Percentiles rank a stretch among this genome's conserved stretches.
phyloP scores from a whole-genome alignment of 2,113 vertebrate species.

The Platysternon megacephalum region DNA sequence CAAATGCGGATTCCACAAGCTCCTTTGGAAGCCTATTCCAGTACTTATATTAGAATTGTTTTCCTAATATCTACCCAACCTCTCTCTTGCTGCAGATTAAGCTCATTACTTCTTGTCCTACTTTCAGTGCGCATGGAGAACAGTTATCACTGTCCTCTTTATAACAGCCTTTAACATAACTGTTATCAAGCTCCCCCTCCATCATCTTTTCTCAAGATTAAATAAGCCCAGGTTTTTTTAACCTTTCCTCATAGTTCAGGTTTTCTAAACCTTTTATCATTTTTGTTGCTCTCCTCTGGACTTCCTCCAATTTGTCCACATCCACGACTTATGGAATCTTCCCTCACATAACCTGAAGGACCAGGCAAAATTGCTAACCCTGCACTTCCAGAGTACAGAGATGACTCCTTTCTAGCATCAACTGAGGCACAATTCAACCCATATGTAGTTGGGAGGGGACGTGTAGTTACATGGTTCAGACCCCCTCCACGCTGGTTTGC shows the following conservation, averaged over 20 bases:
- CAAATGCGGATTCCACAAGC: neutral
- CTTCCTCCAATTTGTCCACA: neutral
- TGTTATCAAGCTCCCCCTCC: neutral
- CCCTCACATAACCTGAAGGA: accelerated
- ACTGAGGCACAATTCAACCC: no score
- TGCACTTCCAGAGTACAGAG: accelerated
- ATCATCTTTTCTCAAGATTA: neutral
- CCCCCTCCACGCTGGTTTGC: no score
- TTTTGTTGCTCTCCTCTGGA: neutral
- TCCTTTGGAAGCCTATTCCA: neutral
- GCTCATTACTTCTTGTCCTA: neutral
- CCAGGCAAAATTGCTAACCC: no score
- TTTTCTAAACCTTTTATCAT: neutral
- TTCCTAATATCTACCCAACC: neutral
- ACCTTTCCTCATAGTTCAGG: no score
- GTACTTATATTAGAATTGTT: neutral
- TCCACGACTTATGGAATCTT: neutral
- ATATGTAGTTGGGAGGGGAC: no score
- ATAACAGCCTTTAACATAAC: neutral
- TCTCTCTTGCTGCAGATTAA: neutral
- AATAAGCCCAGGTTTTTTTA: neutral
- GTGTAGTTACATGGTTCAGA: no score
- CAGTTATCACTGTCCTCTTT: neutral
- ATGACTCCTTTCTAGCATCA: neutral
- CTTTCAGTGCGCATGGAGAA: neutral